These are phyloP conservation scores for Melanotaenia nigrans DNA, from an alignment of 2,797 vertebrate genomes.

Conservation along the genomic window DNA sequence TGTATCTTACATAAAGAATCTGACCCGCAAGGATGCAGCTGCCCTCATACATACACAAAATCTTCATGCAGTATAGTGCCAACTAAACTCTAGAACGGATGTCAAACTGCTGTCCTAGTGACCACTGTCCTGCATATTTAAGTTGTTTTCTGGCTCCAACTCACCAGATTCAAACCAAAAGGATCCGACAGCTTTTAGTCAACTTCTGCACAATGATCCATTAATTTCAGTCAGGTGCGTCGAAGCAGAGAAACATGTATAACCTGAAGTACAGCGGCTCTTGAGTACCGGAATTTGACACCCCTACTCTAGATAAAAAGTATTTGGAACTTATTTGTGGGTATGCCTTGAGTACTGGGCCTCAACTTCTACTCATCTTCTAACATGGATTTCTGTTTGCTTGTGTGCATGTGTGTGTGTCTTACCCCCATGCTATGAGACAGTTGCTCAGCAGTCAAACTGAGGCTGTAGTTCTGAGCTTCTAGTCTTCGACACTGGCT, in stretches of 20 bases:
- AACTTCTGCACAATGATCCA: too few species aligned
- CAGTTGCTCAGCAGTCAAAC: constrained; percentile 93
- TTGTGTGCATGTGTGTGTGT: constrained; percentile 9
- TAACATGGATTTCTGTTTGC: not conserved
- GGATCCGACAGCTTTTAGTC: too few species aligned
- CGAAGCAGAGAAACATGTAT: not conserved
- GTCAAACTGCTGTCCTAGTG: too few species aligned
- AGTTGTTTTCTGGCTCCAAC: too few species aligned
- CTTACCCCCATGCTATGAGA: constrained; percentile 98
- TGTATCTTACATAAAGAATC: not conserved
- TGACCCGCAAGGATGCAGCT: not conserved
- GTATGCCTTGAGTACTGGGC: not conserved
- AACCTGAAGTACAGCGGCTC: not conserved
- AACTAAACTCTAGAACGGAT: not conserved
- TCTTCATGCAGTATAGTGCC: not conserved
- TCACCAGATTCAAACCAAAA: too few species aligned
- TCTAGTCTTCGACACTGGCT: constrained; percentile 94
- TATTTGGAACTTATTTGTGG: not conserved
- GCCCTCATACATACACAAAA: not conserved
- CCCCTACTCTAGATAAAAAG: not conserved
- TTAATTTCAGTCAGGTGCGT: too few species aligned
- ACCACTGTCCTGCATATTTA: too few species aligned
- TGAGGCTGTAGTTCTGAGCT: constrained; percentile 96
- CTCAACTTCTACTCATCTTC: not conserved
- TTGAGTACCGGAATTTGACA: not conserved